Conservation (phyloP, 2,888 invertebrate genomes). For the Steromphala cineraria region DNA sequence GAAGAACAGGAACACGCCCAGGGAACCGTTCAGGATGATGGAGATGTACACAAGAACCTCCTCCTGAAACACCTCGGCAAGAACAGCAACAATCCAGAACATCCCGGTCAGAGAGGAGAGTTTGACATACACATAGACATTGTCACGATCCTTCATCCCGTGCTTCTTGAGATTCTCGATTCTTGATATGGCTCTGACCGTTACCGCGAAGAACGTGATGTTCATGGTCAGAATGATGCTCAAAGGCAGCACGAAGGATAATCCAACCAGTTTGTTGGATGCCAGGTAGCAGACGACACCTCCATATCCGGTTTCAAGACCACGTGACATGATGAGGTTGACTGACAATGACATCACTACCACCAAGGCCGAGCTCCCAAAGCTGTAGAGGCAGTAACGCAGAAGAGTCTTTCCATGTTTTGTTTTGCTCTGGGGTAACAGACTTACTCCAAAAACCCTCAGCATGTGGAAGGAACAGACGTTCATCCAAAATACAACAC, state of each 20-base stretch:
- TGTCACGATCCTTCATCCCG: constrained; percentile 35
- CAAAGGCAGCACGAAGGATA: constrained; percentile 50
- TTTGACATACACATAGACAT: constrained; percentile 50
- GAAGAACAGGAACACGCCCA: constrained; percentile 56
- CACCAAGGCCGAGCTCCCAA: neutral
- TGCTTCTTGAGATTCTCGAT: constrained; percentile 23
- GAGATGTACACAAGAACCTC: constrained; percentile 47
- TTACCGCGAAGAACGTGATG: constrained; percentile 43
- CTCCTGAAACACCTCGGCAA: constrained; percentile 47
- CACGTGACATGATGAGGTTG: neutral
- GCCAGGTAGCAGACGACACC: constrained; percentile 39
- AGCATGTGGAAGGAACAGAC: constrained; percentile 51
- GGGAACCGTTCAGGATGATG: constrained; percentile 48
- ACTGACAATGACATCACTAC: constrained; percentile 3
- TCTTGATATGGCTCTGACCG: constrained; percentile 41
- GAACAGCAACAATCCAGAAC: constrained; percentile 57
- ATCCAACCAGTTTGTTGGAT: constrained; percentile 25
- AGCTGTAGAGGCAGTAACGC: constrained; percentile 15
- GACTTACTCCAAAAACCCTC: constrained; percentile 37
- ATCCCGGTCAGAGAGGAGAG: constrained; percentile 55
- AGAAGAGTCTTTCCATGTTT: neutral
- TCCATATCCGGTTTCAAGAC: constrained; percentile 40
- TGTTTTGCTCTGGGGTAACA: neutral
- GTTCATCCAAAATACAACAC: constrained; percentile 38
- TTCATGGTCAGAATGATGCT: constrained; percentile 44